phyloP scores from a whole-genome alignment of 1,140 invertebrate genomes.

The Bacillus rossius region DNA sequence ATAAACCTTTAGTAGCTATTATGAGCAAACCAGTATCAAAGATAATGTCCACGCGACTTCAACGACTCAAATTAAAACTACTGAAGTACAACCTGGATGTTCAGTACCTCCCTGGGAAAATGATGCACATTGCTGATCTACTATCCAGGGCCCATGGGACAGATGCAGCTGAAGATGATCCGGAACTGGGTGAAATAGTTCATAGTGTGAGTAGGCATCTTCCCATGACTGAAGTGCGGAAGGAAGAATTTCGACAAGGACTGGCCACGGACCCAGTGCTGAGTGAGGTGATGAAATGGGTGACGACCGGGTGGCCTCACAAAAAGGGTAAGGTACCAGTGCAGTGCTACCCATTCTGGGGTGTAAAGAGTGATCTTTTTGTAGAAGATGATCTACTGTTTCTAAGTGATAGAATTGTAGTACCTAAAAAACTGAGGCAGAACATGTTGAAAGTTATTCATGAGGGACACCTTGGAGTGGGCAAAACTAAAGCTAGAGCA shows the following conservation, averaged over 20 bases:
- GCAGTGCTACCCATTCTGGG: conserved; percentile 16
- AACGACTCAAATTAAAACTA: conserved; percentile 31
- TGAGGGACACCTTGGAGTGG: conserved; percentile 33
- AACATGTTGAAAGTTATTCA: conserved; percentile 33
- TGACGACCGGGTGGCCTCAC: too few species aligned
- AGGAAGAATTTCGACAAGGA: neutral
- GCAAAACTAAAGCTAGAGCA: conserved; percentile 20
- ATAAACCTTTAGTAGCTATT: conserved; percentile 33
- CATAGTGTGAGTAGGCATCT: neutral
- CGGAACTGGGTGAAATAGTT: neutral
- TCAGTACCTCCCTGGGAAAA: conserved; percentile 20
- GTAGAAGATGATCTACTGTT: conserved; percentile 30
- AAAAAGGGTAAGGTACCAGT: conserved; percentile 15
- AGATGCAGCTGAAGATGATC: neutral
- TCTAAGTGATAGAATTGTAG: too few species aligned
- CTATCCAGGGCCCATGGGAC: neutral
- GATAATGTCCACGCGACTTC: conserved; percentile 29
- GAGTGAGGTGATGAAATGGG: conserved; percentile 2
- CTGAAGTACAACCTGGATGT: conserved; percentile 30
- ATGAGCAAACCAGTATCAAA: conserved; percentile 29
- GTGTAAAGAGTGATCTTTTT: conserved; percentile 25
- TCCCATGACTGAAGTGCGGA: neutral
- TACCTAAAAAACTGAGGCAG: conserved; percentile 18
- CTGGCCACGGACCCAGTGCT: neutral
- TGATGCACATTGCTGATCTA: neutral